A percentile compares a stretch with the other conserved stretches of the same genome.
Evolutionary conservation across 2,113 vertebrate genomes (phyloP).

Genomic region (Ctenomys sociabilis): DNA sequence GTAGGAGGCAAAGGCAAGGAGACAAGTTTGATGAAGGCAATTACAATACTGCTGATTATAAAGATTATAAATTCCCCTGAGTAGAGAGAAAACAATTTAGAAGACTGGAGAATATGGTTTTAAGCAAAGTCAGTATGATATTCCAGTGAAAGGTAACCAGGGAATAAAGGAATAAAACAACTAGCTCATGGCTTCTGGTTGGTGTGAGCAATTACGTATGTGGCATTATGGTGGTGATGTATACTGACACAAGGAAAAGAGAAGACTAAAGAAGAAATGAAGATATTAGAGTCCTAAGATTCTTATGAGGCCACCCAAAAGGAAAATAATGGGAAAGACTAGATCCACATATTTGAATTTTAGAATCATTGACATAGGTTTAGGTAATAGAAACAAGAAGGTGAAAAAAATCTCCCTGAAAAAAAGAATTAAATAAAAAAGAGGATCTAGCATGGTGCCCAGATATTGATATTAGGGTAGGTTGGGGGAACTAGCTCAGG

Average conservation of each 20-base stretch:
- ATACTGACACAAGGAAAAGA: background rate
- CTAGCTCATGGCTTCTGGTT: background rate
- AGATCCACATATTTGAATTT: background rate
- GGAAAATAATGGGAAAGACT: background rate
- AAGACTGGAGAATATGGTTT: background rate
- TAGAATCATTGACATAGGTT: background rate
- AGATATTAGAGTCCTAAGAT: background rate
- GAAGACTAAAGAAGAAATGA: background rate
- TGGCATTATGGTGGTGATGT: background rate
- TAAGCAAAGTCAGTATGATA: constrained; percentile 39
- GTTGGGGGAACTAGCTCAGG: background rate
- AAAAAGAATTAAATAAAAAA: background rate
- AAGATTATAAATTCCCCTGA: background rate
- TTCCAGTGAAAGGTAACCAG: constrained; percentile 16
- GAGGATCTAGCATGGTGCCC: background rate
- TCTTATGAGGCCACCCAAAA: background rate
- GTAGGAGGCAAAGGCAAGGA: constrained; percentile 6
- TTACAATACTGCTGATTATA: background rate
- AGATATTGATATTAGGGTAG: background rate
- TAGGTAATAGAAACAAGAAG: background rate
- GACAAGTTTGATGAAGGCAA: background rate
- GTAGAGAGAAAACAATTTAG: background rate
- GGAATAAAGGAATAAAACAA: background rate
- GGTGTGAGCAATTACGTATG: background rate
- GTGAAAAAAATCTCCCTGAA: background rate